phyloP scores from a whole-genome alignment of 2,113 vertebrate species.

The Eptesicus fuscus region DNA sequence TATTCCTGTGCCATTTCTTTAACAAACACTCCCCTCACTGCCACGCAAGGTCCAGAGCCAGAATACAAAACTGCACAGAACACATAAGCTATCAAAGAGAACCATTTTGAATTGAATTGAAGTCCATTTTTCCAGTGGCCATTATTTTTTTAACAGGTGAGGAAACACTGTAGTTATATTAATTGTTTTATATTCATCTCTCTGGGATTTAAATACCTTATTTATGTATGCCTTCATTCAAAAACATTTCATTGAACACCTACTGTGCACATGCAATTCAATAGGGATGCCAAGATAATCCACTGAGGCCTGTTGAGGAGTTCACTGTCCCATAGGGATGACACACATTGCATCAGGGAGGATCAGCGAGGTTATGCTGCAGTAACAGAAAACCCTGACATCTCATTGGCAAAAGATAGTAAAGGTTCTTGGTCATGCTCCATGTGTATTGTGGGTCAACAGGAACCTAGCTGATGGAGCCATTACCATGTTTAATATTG shows the following conservation, averaged over 20 bases:
- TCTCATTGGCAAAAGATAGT: background rate
- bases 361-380: background rate
- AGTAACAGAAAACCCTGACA: background rate
- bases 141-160: background rate
- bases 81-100: conserved; percentile 23
- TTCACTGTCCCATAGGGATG: too few species aligned
- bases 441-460: background rate
- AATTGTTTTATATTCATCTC: background rate
- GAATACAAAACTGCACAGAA: conserved; percentile 20
- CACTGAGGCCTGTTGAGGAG: background rate
- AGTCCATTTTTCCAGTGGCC: conserved; percentile 23
- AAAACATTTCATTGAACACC: background rate
- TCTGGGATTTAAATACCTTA: background rate
- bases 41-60: conserved; percentile 42
- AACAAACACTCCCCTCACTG: conserved; percentile 8
- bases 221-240: background rate
- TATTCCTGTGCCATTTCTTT: conserved; percentile 32
- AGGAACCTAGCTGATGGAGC: background rate
- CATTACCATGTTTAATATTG: background rate
- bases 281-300: background rate
- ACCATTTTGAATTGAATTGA: background rate
- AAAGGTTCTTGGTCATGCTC: background rate
- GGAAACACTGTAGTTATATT: background rate
- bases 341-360: background rate
- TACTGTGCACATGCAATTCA: background rate